A percentile compares a stretch with the other conserved stretches of the same genome.
Conservation (phyloP, 1,140 invertebrate species). For the Diachasmimorpha longicaudata region DNA sequence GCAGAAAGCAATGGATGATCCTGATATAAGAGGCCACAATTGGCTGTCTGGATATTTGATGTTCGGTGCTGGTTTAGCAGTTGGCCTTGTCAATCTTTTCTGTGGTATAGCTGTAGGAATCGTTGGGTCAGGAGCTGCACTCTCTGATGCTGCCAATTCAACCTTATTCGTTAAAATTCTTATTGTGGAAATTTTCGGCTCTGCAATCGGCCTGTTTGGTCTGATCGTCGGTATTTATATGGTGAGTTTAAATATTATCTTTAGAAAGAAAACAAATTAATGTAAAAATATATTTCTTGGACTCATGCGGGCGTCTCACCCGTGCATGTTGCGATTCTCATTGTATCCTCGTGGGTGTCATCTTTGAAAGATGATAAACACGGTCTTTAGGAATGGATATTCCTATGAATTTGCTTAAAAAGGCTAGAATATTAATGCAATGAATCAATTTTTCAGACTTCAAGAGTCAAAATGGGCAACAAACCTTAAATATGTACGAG, state of each 20-base stretch:
- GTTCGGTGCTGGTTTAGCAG: constrained; percentile 94
- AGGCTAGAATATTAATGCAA: not conserved
- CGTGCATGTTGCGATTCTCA: too few species aligned
- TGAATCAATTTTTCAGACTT: constrained; percentile 54
- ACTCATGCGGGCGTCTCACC: too few species aligned
- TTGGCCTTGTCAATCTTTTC: constrained; percentile 92
- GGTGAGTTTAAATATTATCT: constrained; percentile 45
- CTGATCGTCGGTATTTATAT: constrained; percentile 98
- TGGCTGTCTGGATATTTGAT: constrained; percentile 88
- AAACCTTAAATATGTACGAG: constrained; percentile 41
- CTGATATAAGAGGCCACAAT: constrained; percentile 62
- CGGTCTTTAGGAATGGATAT: too few species aligned
- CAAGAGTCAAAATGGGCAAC: constrained; percentile 69
- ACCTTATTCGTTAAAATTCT: constrained; percentile 96
- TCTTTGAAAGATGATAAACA: too few species aligned
- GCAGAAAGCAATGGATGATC: constrained; percentile 33
- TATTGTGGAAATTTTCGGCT: constrained; percentile 98
- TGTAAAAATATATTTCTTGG: too few species aligned
- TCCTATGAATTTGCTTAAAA: not conserved
- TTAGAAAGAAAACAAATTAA: too few species aligned
- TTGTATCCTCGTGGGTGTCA: too few species aligned
- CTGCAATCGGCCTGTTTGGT: constrained; percentile 96
- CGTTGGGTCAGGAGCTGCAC: constrained; percentile 93
- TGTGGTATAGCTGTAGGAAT: constrained; percentile 96
- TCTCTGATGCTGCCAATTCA: constrained; percentile 94